phyloP scores from a whole-genome alignment of 2,888 invertebrate species.

The Nomada hirtipes region DNA sequence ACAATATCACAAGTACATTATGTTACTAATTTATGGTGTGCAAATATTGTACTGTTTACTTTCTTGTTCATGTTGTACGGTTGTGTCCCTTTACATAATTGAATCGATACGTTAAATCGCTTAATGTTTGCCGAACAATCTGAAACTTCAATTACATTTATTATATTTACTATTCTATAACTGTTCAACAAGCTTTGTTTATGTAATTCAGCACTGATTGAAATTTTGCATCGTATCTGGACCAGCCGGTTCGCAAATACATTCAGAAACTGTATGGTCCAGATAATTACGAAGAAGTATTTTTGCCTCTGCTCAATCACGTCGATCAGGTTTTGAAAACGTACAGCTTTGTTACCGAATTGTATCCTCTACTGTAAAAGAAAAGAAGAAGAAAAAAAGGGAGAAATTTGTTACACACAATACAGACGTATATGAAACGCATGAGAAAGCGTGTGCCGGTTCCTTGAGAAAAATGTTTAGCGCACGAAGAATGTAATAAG shows the following conservation, averaged over 20 bases:
- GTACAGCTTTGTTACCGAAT: conserved; percentile 33
- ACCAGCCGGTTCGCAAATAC: neutral
- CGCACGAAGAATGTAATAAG: conserved; percentile 6
- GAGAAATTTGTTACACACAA: conserved; percentile 36
- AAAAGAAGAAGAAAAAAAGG: neutral
- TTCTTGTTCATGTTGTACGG: neutral
- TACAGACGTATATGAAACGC: conserved; percentile 25
- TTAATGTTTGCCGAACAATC: neutral
- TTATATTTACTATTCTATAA: neutral
- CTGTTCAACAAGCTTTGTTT: neutral
- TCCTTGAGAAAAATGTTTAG: conserved; percentile 15
- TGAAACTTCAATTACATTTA: conserved; percentile 1
- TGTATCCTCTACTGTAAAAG: conserved; percentile 14
- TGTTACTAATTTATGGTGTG: conserved; percentile 15
- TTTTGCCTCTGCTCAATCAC: conserved; percentile 14
- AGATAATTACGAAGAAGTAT: neutral
- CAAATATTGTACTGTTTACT: conserved; percentile 6
- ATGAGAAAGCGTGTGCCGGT: conserved; percentile 14
- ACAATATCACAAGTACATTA: conserved; percentile 9
- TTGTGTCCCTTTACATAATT: conserved; percentile 1
- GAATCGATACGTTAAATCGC: conserved; percentile 19
- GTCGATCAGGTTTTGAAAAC: conserved; percentile 23
- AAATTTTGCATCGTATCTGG: neutral
- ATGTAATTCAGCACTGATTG: neutral
- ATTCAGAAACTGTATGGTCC: neutral